phyloP scores from a whole-genome alignment of 2,113 vertebrate species.

The Tamias sibiricus region DNA sequence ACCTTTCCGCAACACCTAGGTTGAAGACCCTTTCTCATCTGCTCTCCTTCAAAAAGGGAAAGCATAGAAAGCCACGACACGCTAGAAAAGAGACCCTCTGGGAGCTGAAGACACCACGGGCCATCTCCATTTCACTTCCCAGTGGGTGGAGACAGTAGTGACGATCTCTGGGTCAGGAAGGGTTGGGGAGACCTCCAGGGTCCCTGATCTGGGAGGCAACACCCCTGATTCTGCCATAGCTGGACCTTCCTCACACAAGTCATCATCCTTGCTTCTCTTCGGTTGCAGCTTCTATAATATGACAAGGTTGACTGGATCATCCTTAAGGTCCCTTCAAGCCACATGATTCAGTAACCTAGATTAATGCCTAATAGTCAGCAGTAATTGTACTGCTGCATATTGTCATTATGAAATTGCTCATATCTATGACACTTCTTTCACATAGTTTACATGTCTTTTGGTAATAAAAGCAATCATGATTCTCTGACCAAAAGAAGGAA shows the following conservation, averaged over 20 bases:
- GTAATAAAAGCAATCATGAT: background rate
- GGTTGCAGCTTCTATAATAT: background rate
- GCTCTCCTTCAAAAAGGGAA: background rate
- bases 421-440: background rate
- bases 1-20: background rate
- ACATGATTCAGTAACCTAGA: background rate
- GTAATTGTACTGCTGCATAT: fast-evolving
- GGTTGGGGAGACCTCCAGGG: background rate
- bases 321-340: background rate
- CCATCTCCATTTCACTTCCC: background rate
- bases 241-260: background rate
- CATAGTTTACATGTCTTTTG: background rate
- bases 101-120: background rate
- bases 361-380: background rate
- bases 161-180: background rate
- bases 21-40: background rate
- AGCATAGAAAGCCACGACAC: fast-evolving
- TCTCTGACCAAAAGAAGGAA: background rate
- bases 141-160: fast-evolving
- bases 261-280: background rate
- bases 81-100: background rate
- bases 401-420: background rate
- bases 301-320: background rate
- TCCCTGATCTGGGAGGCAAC: background rate
- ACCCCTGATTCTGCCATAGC: no score